Conservation (phyloP, 1,140 invertebrate species). For the Macrosteles quadrilineatus region DNA sequence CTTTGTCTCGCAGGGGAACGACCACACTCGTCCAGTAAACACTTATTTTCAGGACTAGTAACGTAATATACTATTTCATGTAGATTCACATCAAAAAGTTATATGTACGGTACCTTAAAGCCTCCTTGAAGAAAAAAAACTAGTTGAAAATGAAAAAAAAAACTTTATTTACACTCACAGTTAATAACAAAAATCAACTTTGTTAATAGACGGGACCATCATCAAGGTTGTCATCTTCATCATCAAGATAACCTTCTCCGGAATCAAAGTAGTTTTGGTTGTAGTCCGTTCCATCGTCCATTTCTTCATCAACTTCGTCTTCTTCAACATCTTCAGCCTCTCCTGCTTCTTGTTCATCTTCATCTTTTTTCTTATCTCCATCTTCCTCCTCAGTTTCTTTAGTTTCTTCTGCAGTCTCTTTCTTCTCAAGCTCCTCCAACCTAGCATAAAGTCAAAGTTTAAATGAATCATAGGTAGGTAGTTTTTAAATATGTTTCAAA, state of each 20-base stretch:
- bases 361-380: constrained; percentile 52
- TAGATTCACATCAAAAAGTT: too few relatives aligned
- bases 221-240: constrained; percentile 81
- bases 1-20: too few relatives aligned
- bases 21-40: too few relatives aligned
- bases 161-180: too few relatives aligned
- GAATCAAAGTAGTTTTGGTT: constrained; percentile 70
- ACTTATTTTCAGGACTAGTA: too few relatives aligned
- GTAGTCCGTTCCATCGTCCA: constrained; percentile 45
- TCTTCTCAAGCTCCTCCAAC: constrained; percentile 62
- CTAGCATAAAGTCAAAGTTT: constrained; percentile 44
- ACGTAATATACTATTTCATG: too few relatives aligned
- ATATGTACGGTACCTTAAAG: too few relatives aligned
- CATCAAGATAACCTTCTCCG: constrained; percentile 79
- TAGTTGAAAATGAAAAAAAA: too few relatives aligned
- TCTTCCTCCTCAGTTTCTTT: constrained; percentile 53
- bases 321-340: constrained; percentile 57
- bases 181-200: too few relatives aligned
- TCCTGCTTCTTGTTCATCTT: constrained; percentile 54
- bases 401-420: constrained; percentile 53
- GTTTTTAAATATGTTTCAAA: neutral
- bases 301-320: constrained; percentile 47
- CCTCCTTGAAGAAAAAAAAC: too few relatives aligned
- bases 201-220: constrained; percentile 67
- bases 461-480: too few relatives aligned